phyloP scores from a whole-genome alignment of 2,888 invertebrate species.

The Mythimna impura region DNA sequence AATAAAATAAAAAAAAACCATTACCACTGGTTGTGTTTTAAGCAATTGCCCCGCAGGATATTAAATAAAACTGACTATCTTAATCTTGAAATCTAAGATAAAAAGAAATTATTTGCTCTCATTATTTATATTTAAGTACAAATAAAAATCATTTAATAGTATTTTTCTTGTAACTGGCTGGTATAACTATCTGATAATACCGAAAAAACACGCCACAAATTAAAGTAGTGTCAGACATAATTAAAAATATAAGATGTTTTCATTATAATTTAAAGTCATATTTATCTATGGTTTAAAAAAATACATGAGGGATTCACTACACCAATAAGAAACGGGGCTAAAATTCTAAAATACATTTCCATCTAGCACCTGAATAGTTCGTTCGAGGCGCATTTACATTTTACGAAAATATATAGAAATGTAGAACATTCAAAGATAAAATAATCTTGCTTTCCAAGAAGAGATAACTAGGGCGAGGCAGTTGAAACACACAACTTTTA shows the following conservation, averaged over 20 bases:
- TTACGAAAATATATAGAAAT: slow-evolving; percentile 14
- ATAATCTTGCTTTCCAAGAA: neutral
- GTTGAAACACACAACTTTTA: neutral
- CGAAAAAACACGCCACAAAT: neutral
- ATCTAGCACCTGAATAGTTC: slow-evolving; percentile 26
- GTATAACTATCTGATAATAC: neutral
- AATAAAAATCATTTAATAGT: neutral
- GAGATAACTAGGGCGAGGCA: neutral
- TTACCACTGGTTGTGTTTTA: neutral
- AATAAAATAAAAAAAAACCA: neutral
- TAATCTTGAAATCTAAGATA: neutral
- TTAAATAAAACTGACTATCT: too few species aligned
- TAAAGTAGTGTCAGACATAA: too few species aligned
- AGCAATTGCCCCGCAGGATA: neutral
- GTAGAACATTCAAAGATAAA: neutral
- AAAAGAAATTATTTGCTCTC: slow-evolving; percentile 11
- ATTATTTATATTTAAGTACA: slow-evolving; percentile 8
- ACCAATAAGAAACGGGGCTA: neutral
- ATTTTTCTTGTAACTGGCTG: neutral
- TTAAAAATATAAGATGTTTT: neutral
- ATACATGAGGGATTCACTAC: neutral
- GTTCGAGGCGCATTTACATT: slow-evolving; percentile 33
- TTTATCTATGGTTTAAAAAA: neutral
- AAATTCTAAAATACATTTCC: slow-evolving; percentile 12
- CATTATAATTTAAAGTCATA: too few species aligned